Conservation (phyloP, 2,888 invertebrate species). For the Lasioglossum oenotherae region DNA sequence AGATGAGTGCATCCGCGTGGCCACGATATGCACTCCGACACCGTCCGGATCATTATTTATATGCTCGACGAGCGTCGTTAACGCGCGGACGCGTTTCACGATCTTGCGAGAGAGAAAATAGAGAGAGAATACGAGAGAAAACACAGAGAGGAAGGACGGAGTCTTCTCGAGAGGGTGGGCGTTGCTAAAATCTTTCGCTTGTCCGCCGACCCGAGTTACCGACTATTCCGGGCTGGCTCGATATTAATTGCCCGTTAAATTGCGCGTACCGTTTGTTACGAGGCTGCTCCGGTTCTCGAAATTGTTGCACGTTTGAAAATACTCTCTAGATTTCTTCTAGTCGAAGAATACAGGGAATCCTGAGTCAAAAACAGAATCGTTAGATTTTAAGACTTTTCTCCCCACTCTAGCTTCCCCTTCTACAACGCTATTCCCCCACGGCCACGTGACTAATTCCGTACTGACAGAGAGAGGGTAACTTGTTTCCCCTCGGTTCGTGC, state of each 20-base stretch:
- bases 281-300: no score
- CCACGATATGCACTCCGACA: slow-evolving; percentile 34
- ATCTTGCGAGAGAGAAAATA: background rate
- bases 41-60: slow-evolving; percentile 33
- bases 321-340: no score
- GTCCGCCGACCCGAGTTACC: background rate
- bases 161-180: background rate
- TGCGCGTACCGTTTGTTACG: no score
- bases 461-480: no score
- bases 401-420: no score
- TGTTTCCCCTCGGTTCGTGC: no score
- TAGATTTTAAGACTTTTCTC: no score
- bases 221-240: background rate
- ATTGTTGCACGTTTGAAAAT: no score
- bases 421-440: no score
- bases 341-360: no score
- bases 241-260: background rate
- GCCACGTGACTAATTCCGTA: no score
- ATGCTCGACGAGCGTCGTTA: slow-evolving; percentile 8
- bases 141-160: background rate
- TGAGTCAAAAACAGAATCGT: background rate
- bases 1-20: slow-evolving; percentile 30
- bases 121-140: no score
- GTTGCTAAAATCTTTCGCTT: background rate
- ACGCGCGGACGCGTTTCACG: background rate